Evolutionary conservation across 2,888 invertebrate species (phyloP).

Genomic region (Lochmaea crataegi): DNA sequence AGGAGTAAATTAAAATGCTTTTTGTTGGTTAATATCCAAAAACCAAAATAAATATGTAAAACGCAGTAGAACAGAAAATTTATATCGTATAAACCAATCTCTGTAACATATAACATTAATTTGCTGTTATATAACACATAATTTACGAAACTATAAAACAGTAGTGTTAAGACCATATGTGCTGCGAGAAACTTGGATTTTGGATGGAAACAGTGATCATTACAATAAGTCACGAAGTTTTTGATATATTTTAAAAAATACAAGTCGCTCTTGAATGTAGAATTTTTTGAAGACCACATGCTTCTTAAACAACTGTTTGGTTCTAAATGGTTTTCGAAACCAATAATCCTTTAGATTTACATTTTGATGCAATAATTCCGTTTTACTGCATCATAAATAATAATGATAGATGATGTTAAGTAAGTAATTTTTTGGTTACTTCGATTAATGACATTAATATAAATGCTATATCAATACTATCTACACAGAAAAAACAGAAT

Average conservation of each 20-base stretch:
- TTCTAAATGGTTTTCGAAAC: not conserved
- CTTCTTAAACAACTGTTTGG: not conserved
- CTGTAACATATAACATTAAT: not conserved
- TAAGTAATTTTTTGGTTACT: too few species aligned
- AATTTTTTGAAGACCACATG: not conserved
- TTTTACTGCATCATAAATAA: too few species aligned
- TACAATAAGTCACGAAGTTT: not conserved
- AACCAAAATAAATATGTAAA: not conserved
- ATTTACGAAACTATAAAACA: not conserved
- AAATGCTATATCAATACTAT: too few species aligned
- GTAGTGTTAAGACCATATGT: not conserved
- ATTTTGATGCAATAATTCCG: too few species aligned
- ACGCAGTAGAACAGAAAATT: not conserved
- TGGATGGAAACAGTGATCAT: not conserved
- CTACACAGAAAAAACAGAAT: too few species aligned
- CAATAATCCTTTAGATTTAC: not conserved
- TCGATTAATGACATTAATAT: too few species aligned
- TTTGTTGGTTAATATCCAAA: not conserved
- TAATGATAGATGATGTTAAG: too few species aligned
- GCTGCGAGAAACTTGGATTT: not conserved
- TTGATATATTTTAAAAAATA: not conserved
- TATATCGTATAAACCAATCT: not conserved
- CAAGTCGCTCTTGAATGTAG: not conserved
- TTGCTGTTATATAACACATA: not conserved
- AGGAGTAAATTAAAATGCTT: not conserved